Evolutionary conservation across 2,888 invertebrate genomes (phyloP), one percentile per base, ranked within the genome.

Genomic region (Ornithoptera alexandrae): DNA sequence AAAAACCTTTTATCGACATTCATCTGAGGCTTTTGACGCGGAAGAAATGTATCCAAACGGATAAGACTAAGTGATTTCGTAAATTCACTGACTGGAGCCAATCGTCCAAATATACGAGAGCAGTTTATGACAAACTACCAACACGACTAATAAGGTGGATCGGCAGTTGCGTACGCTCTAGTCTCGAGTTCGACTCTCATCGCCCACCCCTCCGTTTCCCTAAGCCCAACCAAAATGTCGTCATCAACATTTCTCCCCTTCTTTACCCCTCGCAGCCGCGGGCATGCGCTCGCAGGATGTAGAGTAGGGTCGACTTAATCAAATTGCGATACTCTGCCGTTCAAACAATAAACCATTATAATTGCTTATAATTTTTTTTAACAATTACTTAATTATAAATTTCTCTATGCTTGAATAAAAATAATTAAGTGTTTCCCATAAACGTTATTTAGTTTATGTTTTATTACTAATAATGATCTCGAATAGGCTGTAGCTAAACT

Each of bases 221-320:
- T 77, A 77, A 84, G 84, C 82, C 79, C 82, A 80, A 85, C 82
- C 81, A 80, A 84, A 88, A 85, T 87, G 87, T 88, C 87, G 88
- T 89, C 89, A 88, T 86, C 85, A 86, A 86, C 83, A 83, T 84
- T 80, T 81, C 78, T 80, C 78, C 74, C 74, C 68, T 62, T 72
- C 68, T 77, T 73, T 74, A 73, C 74, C 77, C 75, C 77, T 76
- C 74, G 73, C 74, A 75, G 74, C 74, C 74, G 72, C 75, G 84
- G 78, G 81, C 88, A 87, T 88, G 85, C 87, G 88, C 87, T 77
- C 79, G 71, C 76, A 80, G 77, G 81, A 81, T 81, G 77, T 81
- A 79, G 81, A 80, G 80, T 72, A 79, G 81, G 79, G 80, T 71
- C 72, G 65, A 71, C 74, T 74, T 84, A 87, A 86, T 86, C 84